A percentile compares a stretch with the other conserved stretches of the same genome.
These are phyloP conservation scores for Sterrhoptilus dennistouni DNA, from an alignment of 2,113 vertebrate genomes.

Conservation along the genomic window DNA sequence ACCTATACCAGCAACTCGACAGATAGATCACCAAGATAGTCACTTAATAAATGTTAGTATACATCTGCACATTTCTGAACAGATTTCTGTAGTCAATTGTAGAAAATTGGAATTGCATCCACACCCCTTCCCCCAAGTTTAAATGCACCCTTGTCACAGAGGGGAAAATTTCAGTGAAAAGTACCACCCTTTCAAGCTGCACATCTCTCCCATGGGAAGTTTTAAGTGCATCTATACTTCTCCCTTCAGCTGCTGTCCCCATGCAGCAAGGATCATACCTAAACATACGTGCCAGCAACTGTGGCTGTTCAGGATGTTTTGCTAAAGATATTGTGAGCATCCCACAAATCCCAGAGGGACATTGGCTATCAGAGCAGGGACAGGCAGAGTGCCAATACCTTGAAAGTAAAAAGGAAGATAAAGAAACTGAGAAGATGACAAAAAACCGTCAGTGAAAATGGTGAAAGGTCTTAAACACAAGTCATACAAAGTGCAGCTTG, in stretches of 20 bases:
- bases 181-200: neutral
- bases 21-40: neutral
- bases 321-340: neutral
- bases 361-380: neutral
- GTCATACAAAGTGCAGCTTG: neutral
- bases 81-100: neutral
- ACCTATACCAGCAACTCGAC: neutral
- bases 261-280: no score
- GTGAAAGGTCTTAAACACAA: neutral
- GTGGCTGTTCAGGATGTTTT: neutral
- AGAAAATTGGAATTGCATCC: neutral
- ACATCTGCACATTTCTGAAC: neutral
- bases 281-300: rapidly evolving
- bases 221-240: neutral
- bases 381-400: neutral
- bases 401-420: neutral
- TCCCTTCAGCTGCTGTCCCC: neutral
- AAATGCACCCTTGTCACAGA: neutral
- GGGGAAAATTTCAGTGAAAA: neutral
- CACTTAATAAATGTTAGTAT: neutral
- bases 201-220: neutral
- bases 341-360: neutral
- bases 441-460: neutral
- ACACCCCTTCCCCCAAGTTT: rapidly evolving
- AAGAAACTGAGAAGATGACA: neutral